Evolutionary conservation across 2,888 invertebrate genomes (phyloP).

Genomic region (Agonum fuliginosum): DNA sequence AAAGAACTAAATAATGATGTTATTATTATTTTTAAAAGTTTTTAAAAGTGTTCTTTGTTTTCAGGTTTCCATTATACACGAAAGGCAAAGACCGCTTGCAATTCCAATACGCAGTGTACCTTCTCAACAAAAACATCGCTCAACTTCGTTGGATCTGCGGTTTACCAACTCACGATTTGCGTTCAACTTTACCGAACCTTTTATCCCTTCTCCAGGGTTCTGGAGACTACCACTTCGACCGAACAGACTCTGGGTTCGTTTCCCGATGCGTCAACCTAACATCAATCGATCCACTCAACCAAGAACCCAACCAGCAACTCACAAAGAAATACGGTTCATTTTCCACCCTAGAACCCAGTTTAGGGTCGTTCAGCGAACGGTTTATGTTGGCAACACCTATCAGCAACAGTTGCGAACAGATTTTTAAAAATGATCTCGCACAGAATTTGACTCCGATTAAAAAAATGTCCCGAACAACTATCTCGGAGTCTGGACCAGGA

Average conservation of each 20-base stretch:
- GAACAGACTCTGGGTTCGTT: slow-evolving; percentile 36
- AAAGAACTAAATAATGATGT: slow-evolving; percentile 1
- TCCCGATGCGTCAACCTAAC: slow-evolving; percentile 14
- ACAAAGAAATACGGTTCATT: slow-evolving; percentile 52
- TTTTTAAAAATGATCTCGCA: slow-evolving; percentile 39
- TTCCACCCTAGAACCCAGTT: slow-evolving; percentile 50
- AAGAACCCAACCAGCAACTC: slow-evolving; percentile 19
- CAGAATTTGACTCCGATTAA: slow-evolving; percentile 24
- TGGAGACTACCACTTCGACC: slow-evolving; percentile 38
- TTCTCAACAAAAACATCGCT: slow-evolving; percentile 95
- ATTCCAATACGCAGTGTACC: slow-evolving; percentile 92
- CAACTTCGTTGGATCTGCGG: slow-evolving; percentile 89
- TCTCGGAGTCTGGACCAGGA: slow-evolving; percentile 65
- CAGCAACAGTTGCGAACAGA: slow-evolving; percentile 53
- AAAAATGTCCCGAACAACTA: slow-evolving; percentile 14
- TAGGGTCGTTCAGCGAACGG: slow-evolving; percentile 26
- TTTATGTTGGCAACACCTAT: slow-evolving; percentile 30
- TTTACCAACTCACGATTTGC: slow-evolving; percentile 82
- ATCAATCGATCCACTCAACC: not conserved
- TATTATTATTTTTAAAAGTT: slow-evolving; percentile 27
- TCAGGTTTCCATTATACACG: slow-evolving; percentile 89
- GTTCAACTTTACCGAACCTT: slow-evolving; percentile 86
- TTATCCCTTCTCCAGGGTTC: slow-evolving; percentile 68
- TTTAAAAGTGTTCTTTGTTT: slow-evolving; percentile 66
- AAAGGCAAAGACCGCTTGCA: slow-evolving; percentile 86